Evolutionary conservation across 2,888 invertebrate species (phyloP).

Genomic region (Hybos culiciformis): DNA sequence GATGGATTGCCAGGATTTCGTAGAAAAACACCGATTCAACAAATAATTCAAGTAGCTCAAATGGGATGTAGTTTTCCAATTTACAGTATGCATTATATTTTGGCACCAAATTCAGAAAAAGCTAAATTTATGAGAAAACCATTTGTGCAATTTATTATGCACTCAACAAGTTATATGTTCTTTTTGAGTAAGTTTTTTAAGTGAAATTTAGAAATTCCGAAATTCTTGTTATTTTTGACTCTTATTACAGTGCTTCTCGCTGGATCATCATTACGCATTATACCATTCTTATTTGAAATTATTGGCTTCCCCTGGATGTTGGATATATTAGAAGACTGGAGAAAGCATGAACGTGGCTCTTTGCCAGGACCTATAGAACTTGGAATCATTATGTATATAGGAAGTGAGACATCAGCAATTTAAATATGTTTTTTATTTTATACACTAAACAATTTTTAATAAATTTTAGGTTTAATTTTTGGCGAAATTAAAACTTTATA

Average conservation of each 20-base stretch:
- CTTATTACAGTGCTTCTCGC: conserved; percentile 64
- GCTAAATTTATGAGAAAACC: conserved; percentile 92
- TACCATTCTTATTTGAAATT: conserved; percentile 65
- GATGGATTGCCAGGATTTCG: conserved; percentile 95
- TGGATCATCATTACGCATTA: conserved; percentile 83
- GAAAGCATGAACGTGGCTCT: conserved; percentile 61
- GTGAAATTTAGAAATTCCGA: background rate
- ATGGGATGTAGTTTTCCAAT: conserved; percentile 87
- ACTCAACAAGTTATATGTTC: conserved; percentile 89
- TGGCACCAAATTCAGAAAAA: conserved; percentile 77
- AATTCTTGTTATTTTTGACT: background rate
- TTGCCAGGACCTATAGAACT: conserved; percentile 68
- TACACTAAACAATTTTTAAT: background rate
- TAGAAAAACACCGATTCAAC: conserved; percentile 76
- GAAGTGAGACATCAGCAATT: conserved; percentile 49
- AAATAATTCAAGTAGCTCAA: conserved; percentile 72
- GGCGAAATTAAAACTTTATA: conserved; percentile 86
- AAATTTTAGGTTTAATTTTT: conserved; percentile 70
- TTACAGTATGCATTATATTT: conserved; percentile 81
- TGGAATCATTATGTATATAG: conserved; percentile 74
- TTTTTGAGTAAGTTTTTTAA: conserved; percentile 79
- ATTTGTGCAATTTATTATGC: conserved; percentile 96
- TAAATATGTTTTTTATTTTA: background rate
- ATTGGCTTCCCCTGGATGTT: conserved; percentile 65
- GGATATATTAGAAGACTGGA: conserved; percentile 62